Evolutionary conservation across 2,797 vertebrate genomes (phyloP).

Genomic region (Oryzias dopingdopingensis): DNA sequence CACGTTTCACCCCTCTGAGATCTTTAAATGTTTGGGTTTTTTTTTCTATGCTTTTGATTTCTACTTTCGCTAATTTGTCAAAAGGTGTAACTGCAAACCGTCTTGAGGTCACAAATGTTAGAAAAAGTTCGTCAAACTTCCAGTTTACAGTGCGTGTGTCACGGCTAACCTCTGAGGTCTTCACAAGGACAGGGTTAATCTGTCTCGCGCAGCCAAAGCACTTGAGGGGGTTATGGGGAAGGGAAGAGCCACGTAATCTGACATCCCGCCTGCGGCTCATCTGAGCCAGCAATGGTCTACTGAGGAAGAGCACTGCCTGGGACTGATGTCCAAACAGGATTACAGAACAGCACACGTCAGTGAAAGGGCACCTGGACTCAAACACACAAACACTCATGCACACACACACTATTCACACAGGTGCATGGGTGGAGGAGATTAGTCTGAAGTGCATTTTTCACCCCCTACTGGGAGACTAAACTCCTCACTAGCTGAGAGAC

Average conservation of each 20-base stretch:
- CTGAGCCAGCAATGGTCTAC: constrained; percentile 18
- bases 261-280: constrained; percentile 48
- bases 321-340: constrained; percentile 61
- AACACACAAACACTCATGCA: constrained; percentile 20
- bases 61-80: too few relatives aligned
- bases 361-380: constrained; percentile 48
- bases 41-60: too few relatives aligned
- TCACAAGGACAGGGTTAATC: constrained; percentile 44
- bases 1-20: too few relatives aligned
- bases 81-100: too few relatives aligned
- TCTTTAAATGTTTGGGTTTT: too few relatives aligned
- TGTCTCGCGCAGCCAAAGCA: constrained; percentile 32
- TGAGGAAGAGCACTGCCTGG: constrained; percentile 14
- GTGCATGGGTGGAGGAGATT: constrained; percentile 49
- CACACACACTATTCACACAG: constrained; percentile 1
- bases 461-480: constrained; percentile 43
- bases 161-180: constrained; percentile 23
- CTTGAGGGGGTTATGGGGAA: constrained; percentile 7
- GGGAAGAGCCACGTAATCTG: constrained; percentile 47
- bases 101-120: too few relatives aligned
- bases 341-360: constrained; percentile 49
- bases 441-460: constrained; percentile 35
- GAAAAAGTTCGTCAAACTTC: too few relatives aligned
- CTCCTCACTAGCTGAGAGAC: constrained; percentile 26
- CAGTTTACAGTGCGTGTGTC: not conserved